Base-by-base conservation (phyloP, 2,797 vertebrate genomes). In the Crenichthys baileyi region DNA sequence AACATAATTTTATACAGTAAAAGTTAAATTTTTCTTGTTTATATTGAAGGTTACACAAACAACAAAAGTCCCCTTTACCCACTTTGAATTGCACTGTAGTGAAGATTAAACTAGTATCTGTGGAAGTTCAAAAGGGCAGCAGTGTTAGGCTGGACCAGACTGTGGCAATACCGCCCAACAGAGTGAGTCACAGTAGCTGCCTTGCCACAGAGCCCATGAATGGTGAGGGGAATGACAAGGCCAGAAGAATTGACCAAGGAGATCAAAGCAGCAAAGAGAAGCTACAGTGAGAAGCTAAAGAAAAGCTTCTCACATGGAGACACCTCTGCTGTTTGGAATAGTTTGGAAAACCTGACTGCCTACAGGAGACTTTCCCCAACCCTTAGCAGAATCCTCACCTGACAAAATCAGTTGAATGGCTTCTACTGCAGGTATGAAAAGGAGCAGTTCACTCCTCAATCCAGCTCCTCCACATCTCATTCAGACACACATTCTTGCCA, bases 201-300 rank as follows among this genome's bases (percentile, higher is more conserved):
- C 68, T 11, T 61, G 83, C 81, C 82, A 81, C 39, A 31, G 77
- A 75, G 81, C 76, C 87, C 79, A 70, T 73, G 26, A 56, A 48
- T 79, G 71, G 48, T n/a, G 31, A 77, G 75, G 65, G 51, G 77
- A 75, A 82, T 24, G 0, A 80, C 70, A 73, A 72, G 68, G 2
- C 56, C 48, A 79, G 39, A 68, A 22, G 63, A 87, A 82, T 79
- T 36, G 36, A 36, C 36, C 36, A 36, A 36, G 36, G 36, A 36
- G 36, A 36, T 36, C 36, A 36, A 36, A 36, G 36, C 36, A 36
- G 36, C 36, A 36, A 36, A 36, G 36, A 36, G 36, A 36, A 36
- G 36, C 3, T 36, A 36, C 36, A 36, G 36, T 36, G 36, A 36
- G 36, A 36, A 36, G 36, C 36, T 36, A 36, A 36, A 36, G 36